Evolutionary conservation across 30 jellyfish, hydroid and myxozoan species (phyloP).

Genomic region (Haliclystus octoradiatus): DNA sequence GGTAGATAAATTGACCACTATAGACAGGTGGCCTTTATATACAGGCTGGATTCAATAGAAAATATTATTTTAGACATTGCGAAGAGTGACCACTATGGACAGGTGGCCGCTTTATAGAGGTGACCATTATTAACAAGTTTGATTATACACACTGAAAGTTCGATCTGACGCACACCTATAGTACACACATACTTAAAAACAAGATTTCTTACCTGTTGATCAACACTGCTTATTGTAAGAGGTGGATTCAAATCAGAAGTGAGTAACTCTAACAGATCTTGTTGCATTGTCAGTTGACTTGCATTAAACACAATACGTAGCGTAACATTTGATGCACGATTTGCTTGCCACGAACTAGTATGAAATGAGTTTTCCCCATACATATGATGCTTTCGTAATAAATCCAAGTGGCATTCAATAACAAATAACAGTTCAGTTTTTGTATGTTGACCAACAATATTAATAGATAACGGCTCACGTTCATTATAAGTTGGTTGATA

Average conservation of each 20-base stretch:
- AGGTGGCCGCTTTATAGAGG: too few relatives aligned
- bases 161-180: too few relatives aligned
- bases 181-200: too few relatives aligned
- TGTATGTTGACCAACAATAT: conserved; percentile 18
- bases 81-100: too few relatives aligned
- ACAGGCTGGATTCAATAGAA: too few relatives aligned
- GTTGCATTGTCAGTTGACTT: not conserved
- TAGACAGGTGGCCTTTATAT: too few relatives aligned
- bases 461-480: conserved; percentile 22
- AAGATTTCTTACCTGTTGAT: not conserved
- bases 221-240: conserved; percentile 1
- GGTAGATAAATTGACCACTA: too few relatives aligned
- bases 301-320: not conserved
- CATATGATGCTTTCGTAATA: conserved; percentile 8
- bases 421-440: conserved; percentile 35
- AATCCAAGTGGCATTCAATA: conserved; percentile 33
- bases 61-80: too few relatives aligned
- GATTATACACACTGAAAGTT: too few relatives aligned
- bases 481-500: conserved; percentile 15
- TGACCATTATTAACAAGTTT: too few relatives aligned
- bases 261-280: conserved; percentile 11
- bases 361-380: conserved; percentile 23
- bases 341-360: not conserved
- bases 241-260: conserved; percentile 47
- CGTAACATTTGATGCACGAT: not conserved